Conservation (phyloP, 2,888 invertebrate species). For the Geophilus truncorum region DNA sequence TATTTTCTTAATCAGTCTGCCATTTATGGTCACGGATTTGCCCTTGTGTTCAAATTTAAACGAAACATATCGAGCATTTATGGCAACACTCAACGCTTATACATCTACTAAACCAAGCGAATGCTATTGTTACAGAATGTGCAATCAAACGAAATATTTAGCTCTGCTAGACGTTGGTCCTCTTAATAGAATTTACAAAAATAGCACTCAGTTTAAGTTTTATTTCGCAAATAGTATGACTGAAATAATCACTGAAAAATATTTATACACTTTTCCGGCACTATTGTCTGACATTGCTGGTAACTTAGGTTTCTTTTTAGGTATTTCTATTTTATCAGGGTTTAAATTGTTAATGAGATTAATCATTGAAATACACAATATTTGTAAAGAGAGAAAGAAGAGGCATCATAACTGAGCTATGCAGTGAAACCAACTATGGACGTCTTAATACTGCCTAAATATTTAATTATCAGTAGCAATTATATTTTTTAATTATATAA, state of each 20-base stretch:
- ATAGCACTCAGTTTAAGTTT: neutral
- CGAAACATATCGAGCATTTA: neutral
- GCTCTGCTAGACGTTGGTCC: neutral
- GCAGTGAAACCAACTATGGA: too few species aligned
- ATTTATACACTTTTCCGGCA: neutral
- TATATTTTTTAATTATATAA: too few species aligned
- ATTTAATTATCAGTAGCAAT: too few species aligned
- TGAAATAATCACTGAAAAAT: neutral
- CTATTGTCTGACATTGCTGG: conserved; percentile 1
- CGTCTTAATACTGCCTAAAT: too few species aligned
- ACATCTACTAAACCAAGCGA: neutral
- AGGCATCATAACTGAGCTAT: too few species aligned
- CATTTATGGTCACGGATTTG: neutral
- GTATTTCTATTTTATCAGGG: neutral
- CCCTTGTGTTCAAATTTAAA: neutral
- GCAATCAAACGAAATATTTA: neutral
- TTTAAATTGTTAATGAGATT: neutral
- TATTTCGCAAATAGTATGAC: neutral
- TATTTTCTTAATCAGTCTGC: neutral
- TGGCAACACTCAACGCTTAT: neutral
- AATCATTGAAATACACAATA: neutral
- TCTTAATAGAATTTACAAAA: neutral
- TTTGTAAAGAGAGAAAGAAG: too few species aligned
- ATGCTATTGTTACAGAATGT: neutral
- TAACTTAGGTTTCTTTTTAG: neutral